phyloP scores from a whole-genome alignment of 2,113 vertebrate species.

The Lucifuga dentata region DNA sequence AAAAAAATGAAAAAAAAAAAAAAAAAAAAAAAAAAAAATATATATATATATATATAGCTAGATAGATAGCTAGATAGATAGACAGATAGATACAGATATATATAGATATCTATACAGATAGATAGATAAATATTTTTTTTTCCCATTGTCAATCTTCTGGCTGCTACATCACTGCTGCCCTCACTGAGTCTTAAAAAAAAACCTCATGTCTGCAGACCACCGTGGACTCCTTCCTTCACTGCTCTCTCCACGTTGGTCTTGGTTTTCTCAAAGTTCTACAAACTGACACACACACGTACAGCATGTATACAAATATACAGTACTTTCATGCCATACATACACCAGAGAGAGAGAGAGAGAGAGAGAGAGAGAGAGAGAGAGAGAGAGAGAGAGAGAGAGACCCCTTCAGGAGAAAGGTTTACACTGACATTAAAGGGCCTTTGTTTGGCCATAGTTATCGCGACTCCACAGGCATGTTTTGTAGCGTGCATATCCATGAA shows the following conservation, averaged over 20 bases:
- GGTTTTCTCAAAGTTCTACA: constrained; percentile 18
- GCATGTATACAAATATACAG: constrained; percentile 25
- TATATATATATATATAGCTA: too few species aligned
- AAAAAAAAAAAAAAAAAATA: too few species aligned
- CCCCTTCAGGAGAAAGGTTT: constrained; percentile 77
- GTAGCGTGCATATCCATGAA: constrained; percentile 56
- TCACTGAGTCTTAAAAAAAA: constrained; percentile 6
- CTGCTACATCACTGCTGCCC: constrained; percentile 12
- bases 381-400: constrained; percentile 36
- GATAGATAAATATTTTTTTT: too few species aligned
- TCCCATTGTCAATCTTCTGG: constrained; percentile 24
- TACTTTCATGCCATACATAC: too few species aligned
- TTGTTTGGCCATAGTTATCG: constrained; percentile 81
- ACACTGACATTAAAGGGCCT: constrained; percentile 80
- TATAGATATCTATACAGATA: too few species aligned
- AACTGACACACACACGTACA: constrained; percentile 11
- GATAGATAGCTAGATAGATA: too few species aligned
- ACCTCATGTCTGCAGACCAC: constrained; percentile 13
- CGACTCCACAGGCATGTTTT: constrained; percentile 73
- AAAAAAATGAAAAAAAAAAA: too few species aligned
- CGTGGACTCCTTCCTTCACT: neutral
- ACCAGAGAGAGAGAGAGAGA: constrained; percentile 37
- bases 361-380: constrained; percentile 30
- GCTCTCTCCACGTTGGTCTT: constrained; percentile 11
- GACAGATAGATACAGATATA: too few species aligned